Percentiles rank a stretch among this genome's conserved stretches.
phyloP scores from a whole-genome alignment of 2,113 vertebrate species.

The Dipodomys merriami region DNA sequence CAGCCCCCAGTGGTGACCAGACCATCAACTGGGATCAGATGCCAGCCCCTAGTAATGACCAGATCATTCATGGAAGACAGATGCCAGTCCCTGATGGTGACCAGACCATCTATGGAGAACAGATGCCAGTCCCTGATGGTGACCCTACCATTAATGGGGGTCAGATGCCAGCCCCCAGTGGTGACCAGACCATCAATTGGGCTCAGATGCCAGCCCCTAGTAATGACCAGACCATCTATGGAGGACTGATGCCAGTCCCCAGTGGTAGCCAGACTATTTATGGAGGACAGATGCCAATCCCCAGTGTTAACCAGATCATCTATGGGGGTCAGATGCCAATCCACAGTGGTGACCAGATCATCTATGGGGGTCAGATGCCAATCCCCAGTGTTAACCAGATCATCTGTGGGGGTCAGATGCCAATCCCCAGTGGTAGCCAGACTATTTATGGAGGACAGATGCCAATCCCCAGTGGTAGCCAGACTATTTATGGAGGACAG shows the following conservation, averaged over 20 bases:
- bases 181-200: not conserved
- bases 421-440: accelerated
- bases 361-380: not conserved
- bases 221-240: not conserved
- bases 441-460: not conserved
- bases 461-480: accelerated
- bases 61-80: not conserved
- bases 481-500: not conserved
- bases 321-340: accelerated
- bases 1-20: not conserved
- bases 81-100: not conserved
- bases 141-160: not conserved
- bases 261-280: not conserved
- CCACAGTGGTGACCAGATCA: accelerated
- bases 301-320: accelerated
- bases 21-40: not conserved
- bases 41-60: not conserved
- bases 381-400: accelerated
- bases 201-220: not conserved
- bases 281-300: not conserved
- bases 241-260: not conserved
- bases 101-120: not conserved
- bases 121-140: not conserved
- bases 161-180: too few species aligned
- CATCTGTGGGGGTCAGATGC: not conserved